phyloP scores from a whole-genome alignment of 2,797 vertebrate genomes.

The Typhlichthys eigenmanni region DNA sequence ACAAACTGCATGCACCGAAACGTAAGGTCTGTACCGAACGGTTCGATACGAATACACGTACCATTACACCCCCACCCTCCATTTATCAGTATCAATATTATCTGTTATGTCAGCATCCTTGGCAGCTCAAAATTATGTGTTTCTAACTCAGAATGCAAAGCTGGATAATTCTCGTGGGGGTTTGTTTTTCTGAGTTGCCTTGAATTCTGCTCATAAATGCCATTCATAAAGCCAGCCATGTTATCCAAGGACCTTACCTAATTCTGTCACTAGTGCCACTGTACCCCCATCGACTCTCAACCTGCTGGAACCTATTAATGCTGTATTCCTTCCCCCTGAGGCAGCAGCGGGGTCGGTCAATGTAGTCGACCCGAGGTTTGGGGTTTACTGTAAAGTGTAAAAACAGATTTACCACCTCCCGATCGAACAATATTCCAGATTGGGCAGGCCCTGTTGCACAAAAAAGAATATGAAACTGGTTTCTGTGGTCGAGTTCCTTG shows the following conservation, averaged over 20 bases:
- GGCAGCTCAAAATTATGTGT: no score
- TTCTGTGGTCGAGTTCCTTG: conserved; percentile 64
- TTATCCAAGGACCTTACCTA: conserved; percentile 75
- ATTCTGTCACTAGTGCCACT: conserved; percentile 97
- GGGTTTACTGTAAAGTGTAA: conserved; percentile 99
- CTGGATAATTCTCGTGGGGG: no score
- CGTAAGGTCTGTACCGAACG: no score
- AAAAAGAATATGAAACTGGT: conserved; percentile 74
- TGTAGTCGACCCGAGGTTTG: conserved; percentile 97
- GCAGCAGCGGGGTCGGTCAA: conserved; percentile 95
- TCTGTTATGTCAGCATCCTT: no score
- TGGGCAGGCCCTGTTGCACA: conserved; percentile 90
- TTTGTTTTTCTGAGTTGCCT: no score
- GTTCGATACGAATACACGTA: no score
- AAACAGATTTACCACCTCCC: conserved; percentile 96
- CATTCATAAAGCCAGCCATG: neutral
- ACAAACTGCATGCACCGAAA: no score
- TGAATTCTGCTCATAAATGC: neutral
- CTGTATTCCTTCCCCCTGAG: conserved; percentile 96
- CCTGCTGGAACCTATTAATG: conserved; percentile 97
- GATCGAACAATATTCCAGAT: conserved; percentile 91
- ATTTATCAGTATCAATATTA: no score
- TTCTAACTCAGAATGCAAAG: no score
- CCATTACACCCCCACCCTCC: no score
- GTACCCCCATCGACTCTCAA: conserved; percentile 99